Conservation (phyloP, 2,888 invertebrate genomes). For the Pherbina coryleti region DNA sequence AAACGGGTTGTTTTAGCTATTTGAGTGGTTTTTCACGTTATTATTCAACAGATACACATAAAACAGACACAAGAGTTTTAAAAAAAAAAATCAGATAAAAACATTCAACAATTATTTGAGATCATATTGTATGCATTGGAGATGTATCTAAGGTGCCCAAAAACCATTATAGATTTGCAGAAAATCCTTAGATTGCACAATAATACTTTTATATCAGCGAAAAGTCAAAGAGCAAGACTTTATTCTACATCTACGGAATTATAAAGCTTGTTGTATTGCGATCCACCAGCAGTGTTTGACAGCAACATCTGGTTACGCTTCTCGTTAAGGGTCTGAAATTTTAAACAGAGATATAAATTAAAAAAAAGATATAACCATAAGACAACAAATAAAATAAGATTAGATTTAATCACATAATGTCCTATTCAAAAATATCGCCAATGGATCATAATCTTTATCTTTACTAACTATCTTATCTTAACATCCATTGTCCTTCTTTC, state of each 20-base stretch:
- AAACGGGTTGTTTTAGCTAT: no score
- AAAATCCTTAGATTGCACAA: not conserved
- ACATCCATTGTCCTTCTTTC: no score
- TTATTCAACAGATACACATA: no score
- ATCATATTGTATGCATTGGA: not conserved
- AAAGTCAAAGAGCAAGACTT: not conserved
- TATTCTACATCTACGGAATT: constrained; percentile 65
- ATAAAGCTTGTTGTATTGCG: constrained; percentile 66
- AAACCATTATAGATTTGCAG: not conserved
- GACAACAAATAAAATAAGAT: no score
- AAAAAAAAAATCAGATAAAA: not conserved
- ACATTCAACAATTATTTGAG: not conserved
- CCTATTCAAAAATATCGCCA: no score
- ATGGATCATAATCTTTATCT: no score
- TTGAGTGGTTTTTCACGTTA: no score
- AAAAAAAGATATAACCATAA: no score
- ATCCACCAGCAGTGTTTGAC: constrained; percentile 56
- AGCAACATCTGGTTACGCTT: constrained; percentile 65
- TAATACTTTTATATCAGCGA: not conserved
- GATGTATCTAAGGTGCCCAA: not conserved
- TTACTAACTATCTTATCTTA: no score
- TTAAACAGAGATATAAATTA: not conserved
- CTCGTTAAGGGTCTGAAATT: constrained; percentile 55
- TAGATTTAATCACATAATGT: no score
- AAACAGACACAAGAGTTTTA: no score